Evolutionary conservation across 2,797 vertebrate genomes (phyloP).

Genomic region (Rhinichthys osculus): DNA sequence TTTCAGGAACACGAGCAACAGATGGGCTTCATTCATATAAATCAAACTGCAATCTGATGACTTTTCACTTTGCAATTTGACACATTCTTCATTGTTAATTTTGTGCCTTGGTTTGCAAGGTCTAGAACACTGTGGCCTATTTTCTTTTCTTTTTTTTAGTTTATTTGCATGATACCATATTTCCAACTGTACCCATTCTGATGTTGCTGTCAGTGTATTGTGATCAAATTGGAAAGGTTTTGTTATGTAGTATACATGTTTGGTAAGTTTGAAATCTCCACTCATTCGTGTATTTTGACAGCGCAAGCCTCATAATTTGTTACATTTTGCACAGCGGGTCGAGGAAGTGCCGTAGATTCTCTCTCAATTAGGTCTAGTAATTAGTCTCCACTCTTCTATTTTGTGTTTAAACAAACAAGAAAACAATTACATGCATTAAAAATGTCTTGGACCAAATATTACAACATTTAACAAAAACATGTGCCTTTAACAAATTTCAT

Average conservation of each 20-base stretch:
- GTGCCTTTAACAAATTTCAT: constrained; percentile 53
- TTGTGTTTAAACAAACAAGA: background rate
- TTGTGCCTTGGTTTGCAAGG: constrained; percentile 21
- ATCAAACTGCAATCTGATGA: constrained; percentile 38
- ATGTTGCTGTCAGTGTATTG: background rate
- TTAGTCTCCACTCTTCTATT: background rate
- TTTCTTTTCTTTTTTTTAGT: background rate
- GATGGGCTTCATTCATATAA: constrained; percentile 5
- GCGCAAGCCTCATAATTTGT: background rate
- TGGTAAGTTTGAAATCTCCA: background rate
- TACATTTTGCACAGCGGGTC: background rate
- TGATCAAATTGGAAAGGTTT: background rate
- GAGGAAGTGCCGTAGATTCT: background rate
- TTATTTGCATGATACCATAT: background rate
- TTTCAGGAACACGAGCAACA: constrained; percentile 36
- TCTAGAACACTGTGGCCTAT: constrained; percentile 8
- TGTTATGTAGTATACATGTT: background rate
- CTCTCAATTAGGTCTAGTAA: background rate
- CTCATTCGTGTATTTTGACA: background rate
- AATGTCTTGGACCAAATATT: constrained; percentile 33
- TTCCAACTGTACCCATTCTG: background rate
- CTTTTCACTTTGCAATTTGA: constrained; percentile 26
- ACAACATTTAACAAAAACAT: constrained; percentile 7
- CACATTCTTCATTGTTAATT: background rate
- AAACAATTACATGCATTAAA: background rate